Evolutionary conservation across 2,113 vertebrate genomes (phyloP).

Genomic region (Phoenicopterus ruber): DNA sequence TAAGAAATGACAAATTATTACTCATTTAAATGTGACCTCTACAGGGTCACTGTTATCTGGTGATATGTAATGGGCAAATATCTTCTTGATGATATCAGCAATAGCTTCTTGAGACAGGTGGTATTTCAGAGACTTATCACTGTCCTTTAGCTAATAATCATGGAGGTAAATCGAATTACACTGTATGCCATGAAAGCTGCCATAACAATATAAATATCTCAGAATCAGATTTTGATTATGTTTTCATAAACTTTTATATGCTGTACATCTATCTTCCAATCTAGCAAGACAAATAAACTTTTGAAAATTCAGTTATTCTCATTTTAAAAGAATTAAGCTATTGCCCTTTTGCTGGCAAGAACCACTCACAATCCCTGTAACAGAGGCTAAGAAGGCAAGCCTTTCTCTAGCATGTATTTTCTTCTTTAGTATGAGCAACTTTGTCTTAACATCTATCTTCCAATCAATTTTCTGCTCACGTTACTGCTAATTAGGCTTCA

Average conservation of each 20-base stretch:
- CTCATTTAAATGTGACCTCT: neutral
- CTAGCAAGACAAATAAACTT: neutral
- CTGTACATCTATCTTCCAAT: neutral
- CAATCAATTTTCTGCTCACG: neutral
- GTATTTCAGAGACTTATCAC: neutral
- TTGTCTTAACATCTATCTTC: neutral
- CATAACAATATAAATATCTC: neutral
- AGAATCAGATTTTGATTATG: neutral
- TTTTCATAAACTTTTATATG: neutral
- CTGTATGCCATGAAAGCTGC: neutral
- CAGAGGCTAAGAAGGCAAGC: rapidly evolving
- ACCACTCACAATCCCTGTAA: neutral
- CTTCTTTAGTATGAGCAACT: neutral
- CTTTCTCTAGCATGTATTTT: rapidly evolving
- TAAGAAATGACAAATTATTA: neutral
- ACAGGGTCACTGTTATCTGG: neutral
- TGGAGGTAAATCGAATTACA: neutral
- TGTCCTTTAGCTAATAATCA: neutral
- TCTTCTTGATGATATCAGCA: neutral
- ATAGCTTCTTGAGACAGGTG: neutral
- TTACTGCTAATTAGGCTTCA: neutral
- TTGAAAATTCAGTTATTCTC: neutral
- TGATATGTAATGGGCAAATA: neutral
- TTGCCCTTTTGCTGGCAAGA: neutral
- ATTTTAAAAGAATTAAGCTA: neutral